These are phyloP conservation scores for Cotesia chilonis DNA, from an alignment of 1,140 invertebrate genomes.

Conservation along the genomic window DNA sequence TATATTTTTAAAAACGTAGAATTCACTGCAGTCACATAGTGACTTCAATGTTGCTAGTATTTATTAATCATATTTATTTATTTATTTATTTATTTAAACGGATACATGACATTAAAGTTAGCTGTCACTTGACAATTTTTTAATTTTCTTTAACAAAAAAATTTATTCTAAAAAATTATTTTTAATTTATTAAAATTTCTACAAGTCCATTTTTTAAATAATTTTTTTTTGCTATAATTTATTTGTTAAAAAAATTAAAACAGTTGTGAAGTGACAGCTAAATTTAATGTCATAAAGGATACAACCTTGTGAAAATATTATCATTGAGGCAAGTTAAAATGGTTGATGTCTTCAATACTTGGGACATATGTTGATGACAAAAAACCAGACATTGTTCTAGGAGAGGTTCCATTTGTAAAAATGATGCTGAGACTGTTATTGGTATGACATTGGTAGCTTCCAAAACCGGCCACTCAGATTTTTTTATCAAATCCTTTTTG, in stretches of 20 bases:
- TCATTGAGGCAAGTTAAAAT: conserved; percentile 86
- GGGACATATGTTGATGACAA: conserved; percentile 81
- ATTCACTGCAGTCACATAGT: too few relatives aligned
- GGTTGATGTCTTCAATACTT: conserved; percentile 79
- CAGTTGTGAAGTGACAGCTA: too few relatives aligned
- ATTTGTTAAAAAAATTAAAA: too few relatives aligned
- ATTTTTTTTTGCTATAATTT: too few relatives aligned
- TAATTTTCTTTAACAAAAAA: too few relatives aligned
- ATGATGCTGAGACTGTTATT: conserved; percentile 91
- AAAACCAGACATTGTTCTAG: conserved; percentile 82
- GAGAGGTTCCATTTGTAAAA: conserved; percentile 91
- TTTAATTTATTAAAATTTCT: too few relatives aligned
- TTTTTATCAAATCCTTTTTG: conserved; percentile 74
- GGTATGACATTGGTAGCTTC: conserved; percentile 88
- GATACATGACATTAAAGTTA: conserved; percentile 46
- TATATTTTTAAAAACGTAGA: too few relatives aligned
- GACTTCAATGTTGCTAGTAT: too few relatives aligned
- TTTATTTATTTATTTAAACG: conserved; percentile 34
- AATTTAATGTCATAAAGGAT: conserved; percentile 28
- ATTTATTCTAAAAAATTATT: too few relatives aligned
- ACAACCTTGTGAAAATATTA: conserved; percentile 74
- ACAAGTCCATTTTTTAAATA: too few relatives aligned
- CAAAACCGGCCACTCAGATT: conserved; percentile 76
- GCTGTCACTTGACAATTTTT: too few relatives aligned
- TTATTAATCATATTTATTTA: conserved; percentile 1